Evolutionary conservation across 2,797 vertebrate species (phyloP).

Genomic region (Molossus molossus): DNA sequence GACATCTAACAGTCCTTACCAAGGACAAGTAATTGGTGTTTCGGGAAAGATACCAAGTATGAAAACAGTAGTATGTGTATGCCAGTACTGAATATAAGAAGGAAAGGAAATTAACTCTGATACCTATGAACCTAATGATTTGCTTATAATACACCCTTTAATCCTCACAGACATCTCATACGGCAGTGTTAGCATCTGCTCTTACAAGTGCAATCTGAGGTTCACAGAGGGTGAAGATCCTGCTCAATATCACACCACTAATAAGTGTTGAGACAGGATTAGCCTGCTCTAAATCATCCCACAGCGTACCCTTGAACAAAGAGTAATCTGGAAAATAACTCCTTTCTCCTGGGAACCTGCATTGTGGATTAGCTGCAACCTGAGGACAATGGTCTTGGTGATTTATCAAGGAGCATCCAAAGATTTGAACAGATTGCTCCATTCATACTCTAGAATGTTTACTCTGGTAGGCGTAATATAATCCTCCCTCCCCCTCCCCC

Average conservation of each 20-base stretch:
- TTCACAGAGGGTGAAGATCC: background rate
- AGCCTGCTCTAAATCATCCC: background rate
- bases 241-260: background rate
- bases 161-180: background rate
- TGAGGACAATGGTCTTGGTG: background rate
- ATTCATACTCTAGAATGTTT: background rate
- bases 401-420: conserved; percentile 3
- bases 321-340: background rate
- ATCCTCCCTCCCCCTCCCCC: background rate
- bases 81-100: background rate
- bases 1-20: background rate
- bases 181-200: background rate
- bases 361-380: background rate
- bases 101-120: background rate
- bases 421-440: background rate
- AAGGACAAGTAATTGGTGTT: background rate
- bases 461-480: background rate
- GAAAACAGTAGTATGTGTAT: conserved; percentile 7
- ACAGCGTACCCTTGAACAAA: background rate
- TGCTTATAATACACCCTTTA: background rate
- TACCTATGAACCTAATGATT: background rate
- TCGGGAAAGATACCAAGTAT: background rate
- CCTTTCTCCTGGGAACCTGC: background rate
- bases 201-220: background rate
- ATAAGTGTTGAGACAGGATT: background rate